Evolutionary conservation across 2,888 invertebrate genomes (phyloP), one percentile per base, ranked within the genome.

Genomic region (Octodonta nipae): DNA sequence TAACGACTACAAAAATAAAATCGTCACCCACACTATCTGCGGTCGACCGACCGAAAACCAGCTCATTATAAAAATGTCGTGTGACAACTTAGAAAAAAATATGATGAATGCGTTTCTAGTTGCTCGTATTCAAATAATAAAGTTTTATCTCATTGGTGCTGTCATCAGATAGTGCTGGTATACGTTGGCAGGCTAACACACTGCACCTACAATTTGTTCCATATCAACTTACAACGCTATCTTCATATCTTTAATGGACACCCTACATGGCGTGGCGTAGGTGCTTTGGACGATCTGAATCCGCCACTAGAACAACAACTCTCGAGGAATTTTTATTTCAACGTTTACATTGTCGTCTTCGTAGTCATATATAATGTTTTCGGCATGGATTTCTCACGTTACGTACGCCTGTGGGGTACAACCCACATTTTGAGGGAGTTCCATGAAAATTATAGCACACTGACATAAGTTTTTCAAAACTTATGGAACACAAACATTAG

Each of bases 211-310:
- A 57, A 59, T 58, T 59, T 59, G 57, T 58, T 55, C 48, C 50
- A 52, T 58, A 59, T 59, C 56, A 58, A 49, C 50, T 59, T 59
- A 58, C 58, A n/a, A 51, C 44, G 51, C 52, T 57, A 59, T 59
- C 59, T 55, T 51, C 51, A 50, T 54, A 57, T 57, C 56, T 57
- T 55, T 54, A 55, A 49, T 50, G 48, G 54, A 54, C 53, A 55
- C 54, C 51, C 54, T 52, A 52, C 50, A 52, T 51, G 51, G 51
- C 41, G 49, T 47, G 44, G 45, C 46, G 51, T 51, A 49, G 50
- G 49, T 49, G 51, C 42, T 40, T n/a, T n/a, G 42, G 48, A 44
- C 42, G 47, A 39, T 43, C 43, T 43, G 43, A 35, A 43, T 47
- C 44, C 45, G 49, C 47, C 47, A 49, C 29, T 35, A 32, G 32